Conservation (phyloP, 2,888 invertebrate genomes). For the Bombyx huttoni region DNA sequence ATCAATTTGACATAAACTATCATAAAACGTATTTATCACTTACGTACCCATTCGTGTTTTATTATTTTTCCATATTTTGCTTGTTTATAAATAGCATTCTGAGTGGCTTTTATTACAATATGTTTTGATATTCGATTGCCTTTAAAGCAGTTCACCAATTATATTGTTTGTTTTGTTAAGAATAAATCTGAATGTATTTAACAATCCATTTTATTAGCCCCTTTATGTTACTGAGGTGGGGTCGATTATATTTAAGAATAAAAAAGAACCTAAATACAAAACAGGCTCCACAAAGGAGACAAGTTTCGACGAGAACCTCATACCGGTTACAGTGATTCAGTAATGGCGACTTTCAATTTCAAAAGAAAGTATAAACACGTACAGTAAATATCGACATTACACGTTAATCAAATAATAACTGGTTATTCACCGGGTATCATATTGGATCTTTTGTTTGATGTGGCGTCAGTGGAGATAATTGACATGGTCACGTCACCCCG, state of each 20-base stretch:
- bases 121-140: too few relatives aligned
- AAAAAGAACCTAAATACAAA: not conserved
- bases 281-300: not conserved
- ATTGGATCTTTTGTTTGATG: not conserved
- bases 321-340: not conserved
- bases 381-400: not conserved
- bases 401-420: not conserved
- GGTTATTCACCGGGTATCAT: not conserved
- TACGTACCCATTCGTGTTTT: too few relatives aligned
- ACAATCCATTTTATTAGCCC: not conserved
- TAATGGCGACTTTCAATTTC: not conserved
- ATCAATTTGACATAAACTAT: too few relatives aligned
- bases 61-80: too few relatives aligned
- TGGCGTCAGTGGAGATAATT: slow-evolving; percentile 7
- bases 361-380: not conserved
- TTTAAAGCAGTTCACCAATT: too few relatives aligned
- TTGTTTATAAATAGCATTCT: too few relatives aligned
- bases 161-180: too few relatives aligned
- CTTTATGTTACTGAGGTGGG: not conserved
- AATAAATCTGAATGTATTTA: not conserved
- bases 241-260: not conserved
- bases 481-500: slow-evolving; percentile 40
- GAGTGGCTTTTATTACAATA: too few relatives aligned
- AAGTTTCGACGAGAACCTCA: not conserved
- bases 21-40: too few relatives aligned